phyloP scores from a whole-genome alignment of 2,113 vertebrate genomes.

The Hippocampus abdominalis region DNA sequence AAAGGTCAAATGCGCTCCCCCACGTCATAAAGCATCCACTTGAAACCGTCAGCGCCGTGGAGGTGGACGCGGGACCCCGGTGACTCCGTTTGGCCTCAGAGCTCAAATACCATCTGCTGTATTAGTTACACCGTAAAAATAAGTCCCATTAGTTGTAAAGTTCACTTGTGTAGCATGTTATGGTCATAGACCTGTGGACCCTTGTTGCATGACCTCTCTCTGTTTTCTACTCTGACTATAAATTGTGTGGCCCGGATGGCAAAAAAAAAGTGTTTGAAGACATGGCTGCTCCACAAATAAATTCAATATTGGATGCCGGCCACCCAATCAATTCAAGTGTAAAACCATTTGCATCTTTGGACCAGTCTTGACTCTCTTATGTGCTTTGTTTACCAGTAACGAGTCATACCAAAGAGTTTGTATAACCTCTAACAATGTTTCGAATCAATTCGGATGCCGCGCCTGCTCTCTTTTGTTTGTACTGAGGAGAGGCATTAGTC shows the following conservation, averaged over 20 bases:
- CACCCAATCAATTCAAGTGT: not conserved
- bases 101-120: not conserved
- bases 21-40: not conserved
- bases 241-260: not conserved
- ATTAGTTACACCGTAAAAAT: slow-evolving; percentile 4
- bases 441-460: slow-evolving; percentile 9
- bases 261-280: not conserved
- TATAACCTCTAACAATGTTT: slow-evolving; percentile 10
- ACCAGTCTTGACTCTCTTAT: not conserved
- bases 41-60: not conserved
- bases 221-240: not conserved
- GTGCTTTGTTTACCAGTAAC: not conserved
- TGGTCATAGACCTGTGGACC: not conserved
- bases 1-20: not conserved
- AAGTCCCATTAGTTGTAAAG: not conserved
- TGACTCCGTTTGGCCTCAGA: not conserved
- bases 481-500: slow-evolving; percentile 17
- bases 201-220: not conserved
- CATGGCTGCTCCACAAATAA: not conserved
- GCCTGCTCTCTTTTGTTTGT: slow-evolving; percentile 10
- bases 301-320: not conserved
- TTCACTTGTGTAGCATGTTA: not conserved
- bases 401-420: not conserved
- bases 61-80: not conserved
- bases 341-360: not conserved